Base-by-base conservation (phyloP, 2,888 invertebrate species). In the Epicampocera succincta region DNA sequence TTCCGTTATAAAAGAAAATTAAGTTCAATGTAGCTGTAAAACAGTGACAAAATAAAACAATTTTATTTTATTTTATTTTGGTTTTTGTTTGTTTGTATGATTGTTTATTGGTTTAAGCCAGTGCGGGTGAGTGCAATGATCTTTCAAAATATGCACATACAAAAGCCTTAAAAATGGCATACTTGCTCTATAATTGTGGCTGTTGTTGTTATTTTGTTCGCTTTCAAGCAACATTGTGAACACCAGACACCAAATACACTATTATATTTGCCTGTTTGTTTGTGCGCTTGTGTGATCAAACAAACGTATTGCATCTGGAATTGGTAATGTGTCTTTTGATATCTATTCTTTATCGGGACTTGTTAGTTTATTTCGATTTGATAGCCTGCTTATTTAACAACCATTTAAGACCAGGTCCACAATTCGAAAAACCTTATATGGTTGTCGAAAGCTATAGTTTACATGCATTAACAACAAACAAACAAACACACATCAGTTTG, bases 21-120 rank as follows among this genome's bases (percentile, higher is more conserved):
- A 60, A 79, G 78, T 79, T 73, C 78, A 79, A 73, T 79, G 78
- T 79, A 79, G 52, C 78, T 66, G 78, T 79, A 73, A 79, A 79
- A 46, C 33, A 46, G 15, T 44, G 29, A 60, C 42, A 60, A 58
- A 52, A 68, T 63, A 29, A 25, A 72, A 71, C n/a, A 72, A 19
- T 21, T 48, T 63, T 11, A n/a, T 63, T 54, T 58, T 21, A 48
- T 9, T 52, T 52, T 12, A 40, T 15, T 66, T 33, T 33, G 33
- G 3, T 33, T 33, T 33, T 33, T 33, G 33, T 33, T 33, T 29
- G 29, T 29, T 29, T 29, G 29, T 29, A 4, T 29, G 29, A 4
- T 29, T 29, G 6, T 29, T 40, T 42, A n/a, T 44, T n/a, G 15
- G 3, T 50, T 29, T 8, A 52, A 50, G 21, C 63, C 44, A 42